Base-by-base conservation (phyloP, 2,113 vertebrate species). In the Vicugna pacos region DNA sequence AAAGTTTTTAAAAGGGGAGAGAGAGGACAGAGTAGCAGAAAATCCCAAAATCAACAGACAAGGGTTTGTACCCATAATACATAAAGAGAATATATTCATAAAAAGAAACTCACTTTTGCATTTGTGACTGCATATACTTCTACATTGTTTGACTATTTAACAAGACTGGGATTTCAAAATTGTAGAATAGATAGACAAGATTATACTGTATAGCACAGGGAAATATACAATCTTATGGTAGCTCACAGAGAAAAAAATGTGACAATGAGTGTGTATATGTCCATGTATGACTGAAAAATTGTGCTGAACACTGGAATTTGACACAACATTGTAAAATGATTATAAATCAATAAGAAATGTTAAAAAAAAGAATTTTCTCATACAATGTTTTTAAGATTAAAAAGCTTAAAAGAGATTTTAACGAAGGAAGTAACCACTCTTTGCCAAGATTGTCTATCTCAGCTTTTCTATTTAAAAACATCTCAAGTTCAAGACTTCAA, bases 381-480 rank as follows among this genome's bases (percentile, higher is more conserved):
- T 54, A 32, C 38, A 20, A 32, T 73, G 46, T 52, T 46, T 80
- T 5, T 24, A 58, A 67, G 88, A 76, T 95, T 82, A 52, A 64
- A 67, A 75, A n/a, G 32, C 5, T 26, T 16, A 83, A 84, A 89
- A n/a, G 8, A 62, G 56, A 9, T 75, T 95, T 95, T 73, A 65
- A 58, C 35, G 5, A 11, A 65, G 28, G 2, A 75, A 58, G 16
- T 28, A 75, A 50, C 6, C 42, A 65, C 2, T 86, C 26, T 48
- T 90, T 19, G 56, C 4, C 9, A 88, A 86, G 54, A 16, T 13
- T 73, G 19, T 89, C 58, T 8, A 62, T 46, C 35, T 84, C n/a
- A 77, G 6, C 2, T 64, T 90, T 93, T 91, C 19, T 73, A 79
- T 48, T 79, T 46, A 67, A 94, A 84, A 90, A 58, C 86, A 79